Base-by-base conservation (phyloP, 2,797 vertebrate genomes). In the Amazona finschi region DNA sequence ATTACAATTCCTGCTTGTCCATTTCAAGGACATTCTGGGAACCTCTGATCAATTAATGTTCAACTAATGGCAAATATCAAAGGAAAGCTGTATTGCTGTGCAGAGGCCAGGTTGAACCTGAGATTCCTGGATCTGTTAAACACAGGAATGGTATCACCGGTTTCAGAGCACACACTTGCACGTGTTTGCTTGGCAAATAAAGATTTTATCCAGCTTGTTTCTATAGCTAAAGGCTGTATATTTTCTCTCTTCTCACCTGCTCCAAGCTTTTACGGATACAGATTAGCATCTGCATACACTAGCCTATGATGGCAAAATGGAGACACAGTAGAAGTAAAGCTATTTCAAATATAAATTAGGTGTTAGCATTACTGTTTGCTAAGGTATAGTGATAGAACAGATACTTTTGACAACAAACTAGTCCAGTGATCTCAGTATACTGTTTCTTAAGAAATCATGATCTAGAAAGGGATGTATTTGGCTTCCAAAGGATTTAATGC, bases 21-120 rank as follows among this genome's bases (percentile, higher is more conserved):
- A 47, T 80, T 87, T 62, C 80, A 95, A 87, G 91, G 83, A 78
- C 60, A 2, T 84, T 91, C 73, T 49, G 89, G 70, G 38, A 69
- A 67, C 11, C 43, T 74, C 8, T 1, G 47, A 61, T 81, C 31
- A 78, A 85, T 87, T 96, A 93, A 78, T 49, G 52, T 72, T 95
- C 60, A 94, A 70, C 66, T 71, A 80, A 89, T 11, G 75, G 65
- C 39, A 96, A 94, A 77, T 60, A 88, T 27, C 66, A 85, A 89
- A 67, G n/a, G 75, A 85, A 93, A 82, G 41, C n/a, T 76, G 78
- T 57, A 80, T 43, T 52, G 77, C 55, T 64, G 53, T 64, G 60
- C 73, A 79, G 85, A 82, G 57, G 52, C 22, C 47, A 61, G 60
- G 64, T 0, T 5, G 15, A 47, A 5, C 58, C 44, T 30, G 44